phyloP scores from a whole-genome alignment of 2,113 vertebrate species.

The Fukomys damarensis region DNA sequence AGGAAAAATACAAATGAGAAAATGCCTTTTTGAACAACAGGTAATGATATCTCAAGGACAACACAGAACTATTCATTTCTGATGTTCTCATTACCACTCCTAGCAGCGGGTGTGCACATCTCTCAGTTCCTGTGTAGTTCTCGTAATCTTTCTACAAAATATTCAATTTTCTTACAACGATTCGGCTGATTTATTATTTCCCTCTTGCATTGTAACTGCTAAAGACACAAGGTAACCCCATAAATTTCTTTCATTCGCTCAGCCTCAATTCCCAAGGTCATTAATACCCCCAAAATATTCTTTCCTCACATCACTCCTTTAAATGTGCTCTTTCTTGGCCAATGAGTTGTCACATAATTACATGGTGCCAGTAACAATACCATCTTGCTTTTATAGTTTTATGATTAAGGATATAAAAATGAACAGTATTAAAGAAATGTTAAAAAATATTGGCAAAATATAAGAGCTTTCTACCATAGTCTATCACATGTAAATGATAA shows the following conservation, averaged over 20 bases:
- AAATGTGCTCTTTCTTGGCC: conserved; percentile 84
- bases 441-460: conserved; percentile 67
- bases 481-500: conserved; percentile 18
- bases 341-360: conserved; percentile 82
- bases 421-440: conserved; percentile 79
- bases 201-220: conserved; percentile 80
- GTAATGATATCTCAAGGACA: conserved; percentile 86
- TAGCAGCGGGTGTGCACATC: conserved; percentile 69
- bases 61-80: conserved; percentile 75
- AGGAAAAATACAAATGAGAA: conserved; percentile 75
- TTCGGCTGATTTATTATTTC: conserved; percentile 85
- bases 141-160: conserved; percentile 82
- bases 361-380: conserved; percentile 62
- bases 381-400: conserved; percentile 85
- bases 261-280: conserved; percentile 78
- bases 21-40: conserved; percentile 81
- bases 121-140: conserved; percentile 80
- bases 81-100: conserved; percentile 82
- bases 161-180: conserved; percentile 84
- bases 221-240: conserved; percentile 79
- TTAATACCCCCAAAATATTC: conserved; percentile 81
- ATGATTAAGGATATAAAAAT: conserved; percentile 83
- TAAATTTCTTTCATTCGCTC: conserved; percentile 83
- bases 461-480: conserved; percentile 45
- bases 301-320: conserved; percentile 78